Evolutionary conservation across 2,113 vertebrate species (phyloP).

Genomic region (Etia nguti): DNA sequence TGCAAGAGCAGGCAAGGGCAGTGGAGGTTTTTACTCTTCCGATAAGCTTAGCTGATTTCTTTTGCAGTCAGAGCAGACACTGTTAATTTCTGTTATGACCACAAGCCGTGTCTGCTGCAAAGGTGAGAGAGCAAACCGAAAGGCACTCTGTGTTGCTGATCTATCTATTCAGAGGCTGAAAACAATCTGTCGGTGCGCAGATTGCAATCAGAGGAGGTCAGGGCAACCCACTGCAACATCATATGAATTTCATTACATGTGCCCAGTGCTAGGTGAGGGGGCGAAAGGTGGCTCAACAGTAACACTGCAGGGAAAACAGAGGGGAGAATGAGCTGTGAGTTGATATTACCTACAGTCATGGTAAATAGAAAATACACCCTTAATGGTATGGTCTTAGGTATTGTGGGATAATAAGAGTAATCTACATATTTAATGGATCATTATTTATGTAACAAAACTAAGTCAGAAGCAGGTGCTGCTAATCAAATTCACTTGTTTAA

Average conservation of each 20-base stretch:
- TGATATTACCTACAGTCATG: background rate
- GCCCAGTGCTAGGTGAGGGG: background rate
- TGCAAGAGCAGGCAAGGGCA: background rate
- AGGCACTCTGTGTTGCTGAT: background rate
- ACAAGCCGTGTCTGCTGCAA: background rate
- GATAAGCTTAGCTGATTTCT: constrained; percentile 12
- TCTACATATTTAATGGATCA: accelerated
- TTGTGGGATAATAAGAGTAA: background rate
- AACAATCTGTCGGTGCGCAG: background rate
- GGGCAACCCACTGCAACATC: constrained; percentile 3
- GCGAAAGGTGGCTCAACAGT: background rate
- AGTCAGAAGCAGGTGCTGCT: background rate
- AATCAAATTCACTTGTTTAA: background rate
- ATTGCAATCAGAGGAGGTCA: constrained; percentile 37
- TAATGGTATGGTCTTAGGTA: background rate
- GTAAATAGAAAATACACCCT: background rate
- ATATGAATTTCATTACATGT: constrained; percentile 34
- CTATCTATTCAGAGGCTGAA: constrained; percentile 9
- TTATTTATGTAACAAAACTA: background rate
- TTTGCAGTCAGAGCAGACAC: background rate
- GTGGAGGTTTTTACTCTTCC: background rate
- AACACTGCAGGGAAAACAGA: background rate
- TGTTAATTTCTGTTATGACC: constrained; percentile 8
- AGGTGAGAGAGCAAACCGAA: background rate
- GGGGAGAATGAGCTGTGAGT: background rate